Evolutionary conservation across 1,140 invertebrate genomes (phyloP), one percentile per base, ranked within the genome.

Genomic region (Leptinotarsa lineolata): DNA sequence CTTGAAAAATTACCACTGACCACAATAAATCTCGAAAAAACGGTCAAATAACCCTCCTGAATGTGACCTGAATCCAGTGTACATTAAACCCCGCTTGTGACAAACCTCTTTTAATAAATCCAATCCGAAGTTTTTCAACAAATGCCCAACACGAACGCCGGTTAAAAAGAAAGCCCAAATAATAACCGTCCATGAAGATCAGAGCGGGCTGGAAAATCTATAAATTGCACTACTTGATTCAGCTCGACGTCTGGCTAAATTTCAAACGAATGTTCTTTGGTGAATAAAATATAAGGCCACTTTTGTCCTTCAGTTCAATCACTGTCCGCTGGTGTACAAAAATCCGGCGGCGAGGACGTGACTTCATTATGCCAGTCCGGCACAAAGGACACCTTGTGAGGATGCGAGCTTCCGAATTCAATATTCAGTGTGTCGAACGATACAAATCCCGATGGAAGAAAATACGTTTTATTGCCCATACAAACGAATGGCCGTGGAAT

Each of bases 281-380:
- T 79, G 78, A 79, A 79, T 79, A 79, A 79, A 78, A 79, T 79
- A 79, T 79, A 58, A 79, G 75, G 76, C 68, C 73, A 76, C 73
- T 78, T 76, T 76, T 70, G 75, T 66, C 75, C 67, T 76, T 61
- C 74, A 76, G 78, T 76, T 80, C 77, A 80, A 80, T 80, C 78
- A 80, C 73, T 80, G 78, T 75, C 77, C 77, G 64, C 73, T 70
- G 72, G 73, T 64, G 70, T 73, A 30, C 69, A 77, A 73, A 80
- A 78, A 78, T 71, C 60, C 60, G 18, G 60, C 72, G 73, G 73
- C 67, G 74, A 71, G 66, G 66, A 79, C 78, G 78, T 79, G 78
- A 79, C 78, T 68, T 71, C 76, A 76, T 79, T 79, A 79, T 77
- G 59, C 74, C 68, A 54, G 64, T 68, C 64, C 48, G 39, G 67